A percentile compares a stretch with the other conserved stretches of the same genome.
These are phyloP conservation scores for Strix aluco DNA, from an alignment of 2,113 vertebrate genomes.

Conservation along the genomic window DNA sequence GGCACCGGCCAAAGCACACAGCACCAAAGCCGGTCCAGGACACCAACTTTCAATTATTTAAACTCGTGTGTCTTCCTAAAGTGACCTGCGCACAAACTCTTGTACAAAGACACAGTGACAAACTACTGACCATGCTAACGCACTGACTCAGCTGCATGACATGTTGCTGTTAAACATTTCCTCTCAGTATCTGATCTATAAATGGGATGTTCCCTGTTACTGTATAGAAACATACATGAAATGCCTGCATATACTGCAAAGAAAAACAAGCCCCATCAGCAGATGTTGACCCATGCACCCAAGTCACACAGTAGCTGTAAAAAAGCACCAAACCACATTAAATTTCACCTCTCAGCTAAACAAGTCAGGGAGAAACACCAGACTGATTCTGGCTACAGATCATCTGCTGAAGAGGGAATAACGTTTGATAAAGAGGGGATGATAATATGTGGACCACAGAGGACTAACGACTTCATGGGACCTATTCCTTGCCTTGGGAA, in stretches of 20 bases:
- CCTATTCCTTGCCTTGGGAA: not conserved
- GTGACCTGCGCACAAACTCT: not conserved
- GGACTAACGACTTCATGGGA: not conserved
- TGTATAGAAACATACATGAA: not conserved
- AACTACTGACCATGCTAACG: not conserved
- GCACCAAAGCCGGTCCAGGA: not conserved
- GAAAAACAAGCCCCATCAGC: not conserved
- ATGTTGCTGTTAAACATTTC: not conserved
- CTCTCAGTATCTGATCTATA: not conserved
- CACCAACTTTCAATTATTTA: not conserved
- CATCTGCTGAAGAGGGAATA: not conserved
- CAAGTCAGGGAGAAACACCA: not conserved
- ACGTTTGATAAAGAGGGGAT: not conserved
- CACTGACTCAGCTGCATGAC: accelerated
- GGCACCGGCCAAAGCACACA: not conserved
- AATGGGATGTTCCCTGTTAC: not conserved
- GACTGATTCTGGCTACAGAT: not conserved
- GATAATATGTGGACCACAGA: not conserved
- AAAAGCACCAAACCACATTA: not conserved
- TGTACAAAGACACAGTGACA: not conserved
- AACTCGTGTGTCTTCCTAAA: not conserved
- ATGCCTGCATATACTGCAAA: not conserved
- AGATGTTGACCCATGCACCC: not conserved
- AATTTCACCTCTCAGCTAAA: not conserved
- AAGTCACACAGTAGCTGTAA: not conserved